These are phyloP conservation scores for Adelosebastes latens DNA, from an alignment of 2,797 vertebrate species.

Conservation along the genomic window DNA sequence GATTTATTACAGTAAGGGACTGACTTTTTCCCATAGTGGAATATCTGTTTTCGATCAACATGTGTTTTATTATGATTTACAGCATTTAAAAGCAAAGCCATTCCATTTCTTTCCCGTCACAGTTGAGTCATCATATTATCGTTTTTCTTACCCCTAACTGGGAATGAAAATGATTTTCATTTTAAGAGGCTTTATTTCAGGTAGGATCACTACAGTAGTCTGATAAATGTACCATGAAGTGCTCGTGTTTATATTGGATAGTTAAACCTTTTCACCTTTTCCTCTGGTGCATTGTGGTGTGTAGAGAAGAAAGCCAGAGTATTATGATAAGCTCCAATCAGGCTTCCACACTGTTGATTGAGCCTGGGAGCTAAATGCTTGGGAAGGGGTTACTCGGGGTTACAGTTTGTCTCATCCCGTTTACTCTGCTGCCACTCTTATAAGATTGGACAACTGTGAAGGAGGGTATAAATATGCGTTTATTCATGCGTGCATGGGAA, in stretches of 20 bases:
- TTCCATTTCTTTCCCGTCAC: slow-evolving; percentile 28
- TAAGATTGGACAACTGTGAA: slow-evolving; percentile 45
- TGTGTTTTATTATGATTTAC: slow-evolving; percentile 39
- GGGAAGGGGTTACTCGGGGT: slow-evolving; percentile 48
- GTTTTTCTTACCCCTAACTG: slow-evolving; percentile 10
- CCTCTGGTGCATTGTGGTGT: slow-evolving; percentile 38
- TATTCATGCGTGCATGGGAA: slow-evolving; percentile 60
- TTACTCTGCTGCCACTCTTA: slow-evolving; percentile 64
- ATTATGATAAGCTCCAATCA: slow-evolving; percentile 67
- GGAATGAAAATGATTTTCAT: background rate
- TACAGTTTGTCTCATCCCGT: slow-evolving; percentile 68
- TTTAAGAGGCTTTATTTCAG: slow-evolving; percentile 15
- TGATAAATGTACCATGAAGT: slow-evolving; percentile 4
- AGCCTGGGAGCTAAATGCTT: slow-evolving; percentile 54
- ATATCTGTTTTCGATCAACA: slow-evolving; percentile 49
- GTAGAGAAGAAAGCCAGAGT: slow-evolving; percentile 54
- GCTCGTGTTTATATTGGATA: slow-evolving; percentile 26
- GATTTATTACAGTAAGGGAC: slow-evolving; percentile 8
- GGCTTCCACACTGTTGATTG: slow-evolving; percentile 52
- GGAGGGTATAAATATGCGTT: slow-evolving; percentile 43
- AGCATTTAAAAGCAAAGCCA: slow-evolving; percentile 20
- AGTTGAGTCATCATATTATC: slow-evolving; percentile 30
- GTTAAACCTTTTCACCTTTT: slow-evolving; percentile 31
- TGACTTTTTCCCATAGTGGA: background rate
- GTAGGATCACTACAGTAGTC: background rate